phyloP scores from a whole-genome alignment of 2,797 vertebrate genomes.

The Poeciliopsis turneri region DNA sequence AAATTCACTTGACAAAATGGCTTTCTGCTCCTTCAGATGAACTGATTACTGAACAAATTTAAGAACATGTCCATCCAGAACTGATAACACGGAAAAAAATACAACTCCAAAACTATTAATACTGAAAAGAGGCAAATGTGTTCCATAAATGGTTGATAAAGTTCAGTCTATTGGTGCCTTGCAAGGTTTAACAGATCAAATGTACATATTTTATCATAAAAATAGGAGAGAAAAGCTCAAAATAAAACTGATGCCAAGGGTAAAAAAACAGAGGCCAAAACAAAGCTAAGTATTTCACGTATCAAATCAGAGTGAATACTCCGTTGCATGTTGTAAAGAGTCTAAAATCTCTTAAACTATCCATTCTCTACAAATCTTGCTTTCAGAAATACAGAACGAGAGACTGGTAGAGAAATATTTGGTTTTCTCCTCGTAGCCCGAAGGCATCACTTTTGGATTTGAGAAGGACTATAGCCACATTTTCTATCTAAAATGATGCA shows the following conservation, averaged over 20 bases:
- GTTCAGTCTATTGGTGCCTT: background rate
- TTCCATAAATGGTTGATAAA: background rate
- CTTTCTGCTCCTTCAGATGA: background rate
- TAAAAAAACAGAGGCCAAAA: background rate
- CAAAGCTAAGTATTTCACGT: background rate
- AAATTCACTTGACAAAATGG: background rate
- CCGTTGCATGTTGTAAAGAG: background rate
- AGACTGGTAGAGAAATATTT: slow-evolving; percentile 18
- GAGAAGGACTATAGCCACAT: slow-evolving; percentile 23
- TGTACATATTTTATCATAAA: background rate
- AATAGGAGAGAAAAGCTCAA: background rate
- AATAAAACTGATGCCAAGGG: background rate
- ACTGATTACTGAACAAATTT: background rate
- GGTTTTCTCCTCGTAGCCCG: slow-evolving; percentile 3
- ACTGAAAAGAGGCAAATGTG: background rate
- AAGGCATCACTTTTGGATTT: slow-evolving; percentile 9
- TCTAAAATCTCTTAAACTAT: background rate
- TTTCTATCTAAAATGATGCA: slow-evolving; percentile 22
- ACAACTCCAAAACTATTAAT: background rate
- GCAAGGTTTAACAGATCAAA: background rate
- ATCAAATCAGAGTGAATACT: background rate
- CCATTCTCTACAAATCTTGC: background rate
- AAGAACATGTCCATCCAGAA: background rate
- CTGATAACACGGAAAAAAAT: background rate
- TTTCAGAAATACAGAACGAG: background rate